Evolutionary conservation across 1,140 invertebrate genomes (phyloP).

Genomic region (Drosophila nikananu): DNA sequence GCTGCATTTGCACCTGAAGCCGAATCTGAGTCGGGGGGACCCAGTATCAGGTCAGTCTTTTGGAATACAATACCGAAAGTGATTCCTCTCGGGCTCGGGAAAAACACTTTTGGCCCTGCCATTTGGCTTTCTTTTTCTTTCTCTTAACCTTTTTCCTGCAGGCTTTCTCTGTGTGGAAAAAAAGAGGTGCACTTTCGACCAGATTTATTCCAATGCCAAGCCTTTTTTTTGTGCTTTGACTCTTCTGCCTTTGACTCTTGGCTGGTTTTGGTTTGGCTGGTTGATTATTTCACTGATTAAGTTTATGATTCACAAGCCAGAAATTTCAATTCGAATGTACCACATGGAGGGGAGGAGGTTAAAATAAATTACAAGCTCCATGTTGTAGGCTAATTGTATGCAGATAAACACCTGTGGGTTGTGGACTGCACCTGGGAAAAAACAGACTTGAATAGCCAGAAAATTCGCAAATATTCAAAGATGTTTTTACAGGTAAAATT

Average conservation of each 20-base stretch:
- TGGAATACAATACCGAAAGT: slow-evolving; percentile 20
- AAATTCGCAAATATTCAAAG: neutral
- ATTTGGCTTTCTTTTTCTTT: slow-evolving; percentile 34
- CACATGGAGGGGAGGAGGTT: slow-evolving; percentile 17
- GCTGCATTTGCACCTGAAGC: slow-evolving; percentile 50
- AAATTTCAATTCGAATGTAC: slow-evolving; percentile 54
- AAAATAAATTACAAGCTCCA: slow-evolving; percentile 70
- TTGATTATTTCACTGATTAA: slow-evolving; percentile 76
- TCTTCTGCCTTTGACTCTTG: slow-evolving; percentile 53
- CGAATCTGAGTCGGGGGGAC: neutral
- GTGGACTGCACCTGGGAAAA: slow-evolving; percentile 10
- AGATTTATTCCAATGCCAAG: slow-evolving; percentile 59
- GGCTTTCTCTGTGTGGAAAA: slow-evolving; percentile 28
- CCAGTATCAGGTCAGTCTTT: slow-evolving; percentile 5
- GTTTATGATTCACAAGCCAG: slow-evolving; percentile 75
- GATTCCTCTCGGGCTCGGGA: slow-evolving; percentile 16
- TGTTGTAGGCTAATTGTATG: slow-evolving; percentile 80
- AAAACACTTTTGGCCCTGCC: slow-evolving; percentile 40
- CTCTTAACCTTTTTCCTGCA: slow-evolving; percentile 5
- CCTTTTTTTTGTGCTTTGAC: slow-evolving; percentile 35
- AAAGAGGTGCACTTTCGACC: slow-evolving; percentile 13
- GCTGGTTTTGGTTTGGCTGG: slow-evolving; percentile 60
- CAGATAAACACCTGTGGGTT: slow-evolving; percentile 58
- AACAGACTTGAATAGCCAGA: neutral
- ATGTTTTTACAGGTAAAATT: neutral